phyloP scores from a whole-genome alignment of 92 coral and sea anemone genomes.

The Bergia sp. region DNA sequence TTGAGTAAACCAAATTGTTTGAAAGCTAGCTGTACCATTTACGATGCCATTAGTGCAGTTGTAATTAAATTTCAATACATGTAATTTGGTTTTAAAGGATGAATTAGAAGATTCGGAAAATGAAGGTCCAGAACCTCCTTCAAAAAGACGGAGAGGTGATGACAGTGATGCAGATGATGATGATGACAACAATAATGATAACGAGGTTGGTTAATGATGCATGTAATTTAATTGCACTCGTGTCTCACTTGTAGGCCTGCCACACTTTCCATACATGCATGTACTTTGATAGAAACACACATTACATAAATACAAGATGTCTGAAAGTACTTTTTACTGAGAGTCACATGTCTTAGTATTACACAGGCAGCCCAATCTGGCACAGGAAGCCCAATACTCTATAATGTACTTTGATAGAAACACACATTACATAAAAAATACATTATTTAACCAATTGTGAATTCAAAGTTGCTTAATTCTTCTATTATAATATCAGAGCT shows the following conservation, averaged over 20 bases:
- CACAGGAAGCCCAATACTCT: no score
- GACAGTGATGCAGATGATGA: conserved; percentile 56
- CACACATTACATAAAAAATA: no score
- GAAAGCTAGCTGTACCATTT: not conserved
- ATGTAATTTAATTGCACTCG: not conserved
- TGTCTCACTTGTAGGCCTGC: not conserved
- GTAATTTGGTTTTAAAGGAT: conserved; percentile 43
- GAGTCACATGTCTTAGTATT: no score
- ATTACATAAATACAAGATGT: not conserved
- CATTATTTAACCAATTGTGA: no score
- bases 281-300: not conserved
- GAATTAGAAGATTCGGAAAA: conserved; percentile 87
- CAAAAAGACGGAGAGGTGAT: conserved; percentile 79
- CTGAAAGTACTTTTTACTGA: not conserved
- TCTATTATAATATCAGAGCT: no score
- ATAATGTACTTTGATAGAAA: no score
- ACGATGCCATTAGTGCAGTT: no score
- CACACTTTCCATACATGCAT: not conserved
- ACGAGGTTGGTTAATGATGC: conserved; percentile 8
- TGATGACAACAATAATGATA: not conserved
- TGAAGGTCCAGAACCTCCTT: conserved; percentile 85
- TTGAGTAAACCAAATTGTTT: not conserved
- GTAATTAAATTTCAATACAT: not conserved
- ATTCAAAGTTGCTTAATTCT: no score
- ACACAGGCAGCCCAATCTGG: no score